Base-by-base conservation (phyloP, 1,140 invertebrate genomes). In the Chlorops oryzae region DNA sequence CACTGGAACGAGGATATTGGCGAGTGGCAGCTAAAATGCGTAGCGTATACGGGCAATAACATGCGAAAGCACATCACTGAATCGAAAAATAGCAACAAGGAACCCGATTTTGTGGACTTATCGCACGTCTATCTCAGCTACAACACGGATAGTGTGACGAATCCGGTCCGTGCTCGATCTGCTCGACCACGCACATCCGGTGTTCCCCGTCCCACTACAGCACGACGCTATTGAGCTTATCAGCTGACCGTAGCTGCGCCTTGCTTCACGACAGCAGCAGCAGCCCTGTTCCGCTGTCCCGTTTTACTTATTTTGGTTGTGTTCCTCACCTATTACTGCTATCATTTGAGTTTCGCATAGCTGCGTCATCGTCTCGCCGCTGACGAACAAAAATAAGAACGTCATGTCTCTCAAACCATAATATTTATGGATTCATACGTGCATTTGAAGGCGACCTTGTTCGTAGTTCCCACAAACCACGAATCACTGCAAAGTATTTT, bases 1-100 rank as follows among this genome's bases (percentile, higher is more conserved):
- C 85, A 88, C 61, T 98, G 94, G 92, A 98, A 97, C 76, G 93
- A 98, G 74, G 94, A 98, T 60, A 93, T 96, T 40, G 95, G 94
- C 15, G 96, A 99, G 73, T 99, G 95, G 91, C 93, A 98, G 71
- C 79, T 98, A 10, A 90, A 90, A 69, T 97, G 94, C 75, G 92
- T 99, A 2, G 96, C 96, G 1, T 99, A 99, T 71, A 96, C 95
- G 13, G 96, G 96, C 0, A 99, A 99, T 74, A 99, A 99, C 70
- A 98, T 99, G 91, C 76, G 88, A 20, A 91, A 91, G 65, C 73
- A 73, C 46, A 66, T 72, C 27, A 53, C 62, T 6, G 70, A 69
- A 15, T 54, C 68, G 21, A 63, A 69, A 41, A 46, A 40, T 0
- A 54, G 51, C 15, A 56, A 57, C n/a, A 72, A 72, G 52, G 70